phyloP scores from a whole-genome alignment of 2,888 invertebrate species.

The Aelia acuminata region DNA sequence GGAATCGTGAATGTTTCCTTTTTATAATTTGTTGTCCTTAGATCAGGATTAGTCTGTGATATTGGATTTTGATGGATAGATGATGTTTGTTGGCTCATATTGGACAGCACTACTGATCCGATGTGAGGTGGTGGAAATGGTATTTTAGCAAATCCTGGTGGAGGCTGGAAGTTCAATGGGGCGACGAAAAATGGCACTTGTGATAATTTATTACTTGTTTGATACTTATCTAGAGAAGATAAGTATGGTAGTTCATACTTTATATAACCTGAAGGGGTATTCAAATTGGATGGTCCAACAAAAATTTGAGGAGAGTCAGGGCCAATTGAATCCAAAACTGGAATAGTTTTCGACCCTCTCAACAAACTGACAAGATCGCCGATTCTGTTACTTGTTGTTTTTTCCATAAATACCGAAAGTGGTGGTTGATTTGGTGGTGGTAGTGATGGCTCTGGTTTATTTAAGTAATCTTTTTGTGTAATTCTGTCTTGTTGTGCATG shows the following conservation, averaged over 20 bases:
- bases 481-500: slow-evolving; percentile 15
- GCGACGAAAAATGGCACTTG: slow-evolving; percentile 89
- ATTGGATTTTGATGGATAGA: slow-evolving; percentile 73
- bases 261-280: slow-evolving; percentile 79
- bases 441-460: slow-evolving; percentile 61
- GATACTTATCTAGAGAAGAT: slow-evolving; percentile 78
- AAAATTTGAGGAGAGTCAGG: slow-evolving; percentile 80
- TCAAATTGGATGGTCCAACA: slow-evolving; percentile 83
- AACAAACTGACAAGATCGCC: slow-evolving; percentile 80
- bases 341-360: slow-evolving; percentile 80
- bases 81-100: slow-evolving; percentile 73
- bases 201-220: slow-evolving; percentile 80
- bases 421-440: slow-evolving; percentile 84
- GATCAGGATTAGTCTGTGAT: slow-evolving; percentile 66
- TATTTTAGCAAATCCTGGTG: slow-evolving; percentile 87
- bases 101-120: slow-evolving; percentile 82
- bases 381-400: slow-evolving; percentile 74
- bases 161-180: slow-evolving; percentile 87
- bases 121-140: slow-evolving; percentile 89
- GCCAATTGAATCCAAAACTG: slow-evolving; percentile 82
- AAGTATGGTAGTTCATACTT: slow-evolving; percentile 89
- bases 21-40: slow-evolving; percentile 52
- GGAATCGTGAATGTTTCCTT: slow-evolving; percentile 71
- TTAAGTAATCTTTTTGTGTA: slow-evolving; percentile 44
- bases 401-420: slow-evolving; percentile 82